These are phyloP conservation scores for Flexamia atlantica DNA, from an alignment of 2,888 invertebrate species.

Conservation along the genomic window DNA sequence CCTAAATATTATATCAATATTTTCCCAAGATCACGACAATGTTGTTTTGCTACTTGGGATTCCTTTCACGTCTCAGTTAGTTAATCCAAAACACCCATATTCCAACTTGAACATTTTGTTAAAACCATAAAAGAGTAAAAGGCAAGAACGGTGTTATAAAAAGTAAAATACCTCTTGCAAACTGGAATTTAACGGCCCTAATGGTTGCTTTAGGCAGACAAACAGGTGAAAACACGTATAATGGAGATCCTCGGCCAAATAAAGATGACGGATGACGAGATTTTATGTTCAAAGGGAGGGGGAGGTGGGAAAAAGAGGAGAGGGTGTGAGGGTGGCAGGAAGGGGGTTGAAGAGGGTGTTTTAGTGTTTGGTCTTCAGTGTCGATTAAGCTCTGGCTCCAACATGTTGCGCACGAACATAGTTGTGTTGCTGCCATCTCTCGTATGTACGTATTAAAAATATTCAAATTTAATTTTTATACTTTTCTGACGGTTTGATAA, in stretches of 20 bases:
- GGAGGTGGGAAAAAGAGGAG: background rate
- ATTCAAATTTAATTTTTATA: too few relatives aligned
- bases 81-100: too few relatives aligned
- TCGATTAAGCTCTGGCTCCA: background rate
- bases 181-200: background rate
- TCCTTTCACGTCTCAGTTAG: too few relatives aligned
- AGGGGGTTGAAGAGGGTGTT: background rate
- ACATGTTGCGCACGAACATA: background rate
- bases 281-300: background rate
- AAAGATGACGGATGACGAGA: background rate
- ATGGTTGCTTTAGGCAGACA: background rate
- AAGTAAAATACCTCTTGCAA: too few relatives aligned
- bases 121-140: too few relatives aligned
- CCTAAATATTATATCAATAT: too few relatives aligned
- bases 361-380: background rate
- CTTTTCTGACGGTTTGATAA: too few relatives aligned
- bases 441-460: constrained; percentile 9
- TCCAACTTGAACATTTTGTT: too few relatives aligned
- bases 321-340: background rate
- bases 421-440: background rate
- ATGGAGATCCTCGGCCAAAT: background rate
- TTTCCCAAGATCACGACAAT: too few relatives aligned
- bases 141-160: too few relatives aligned
- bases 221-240: background rate
- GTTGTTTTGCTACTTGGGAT: too few relatives aligned